Percentiles rank a stretch among this genome's conserved stretches.
Conservation (phyloP, 2,888 invertebrate genomes). For the Cryptocephalus primarius region DNA sequence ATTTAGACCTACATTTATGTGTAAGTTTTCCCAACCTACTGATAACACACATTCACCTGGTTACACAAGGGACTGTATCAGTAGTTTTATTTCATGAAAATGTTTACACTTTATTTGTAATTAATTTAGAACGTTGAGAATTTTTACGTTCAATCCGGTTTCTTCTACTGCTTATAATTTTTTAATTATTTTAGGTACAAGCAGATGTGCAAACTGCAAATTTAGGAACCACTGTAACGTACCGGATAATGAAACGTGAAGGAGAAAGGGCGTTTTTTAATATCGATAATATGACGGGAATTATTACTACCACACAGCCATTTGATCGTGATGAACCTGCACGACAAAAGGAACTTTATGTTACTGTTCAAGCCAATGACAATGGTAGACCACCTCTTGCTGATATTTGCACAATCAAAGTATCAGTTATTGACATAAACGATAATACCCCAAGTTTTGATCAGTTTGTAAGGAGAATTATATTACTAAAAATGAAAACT, state of each 20-base stretch:
- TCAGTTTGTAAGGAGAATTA: conserved; percentile 54
- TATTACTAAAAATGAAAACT: conserved; percentile 6
- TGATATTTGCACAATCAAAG: conserved; percentile 88
- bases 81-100: too few relatives aligned
- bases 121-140: neutral
- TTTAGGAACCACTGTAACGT: conserved; percentile 69
- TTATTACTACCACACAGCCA: conserved; percentile 60
- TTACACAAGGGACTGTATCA: too few relatives aligned
- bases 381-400: conserved; percentile 83
- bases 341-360: conserved; percentile 69
- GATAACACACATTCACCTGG: too few relatives aligned
- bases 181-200: conserved; percentile 42
- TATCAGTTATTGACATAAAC: conserved; percentile 84
- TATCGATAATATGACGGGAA: conserved; percentile 67
- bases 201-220: conserved; percentile 62
- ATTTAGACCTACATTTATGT: too few relatives aligned
- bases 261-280: conserved; percentile 67
- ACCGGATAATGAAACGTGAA: conserved; percentile 68
- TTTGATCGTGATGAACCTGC: conserved; percentile 88
- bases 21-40: too few relatives aligned
- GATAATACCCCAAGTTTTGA: conserved; percentile 80
- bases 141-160: neutral
- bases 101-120: too few relatives aligned
- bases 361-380: conserved; percentile 86
- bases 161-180: neutral